Evolutionary conservation across 2,888 invertebrate species (phyloP).

Genomic region (Drosophila setosimentum): DNA sequence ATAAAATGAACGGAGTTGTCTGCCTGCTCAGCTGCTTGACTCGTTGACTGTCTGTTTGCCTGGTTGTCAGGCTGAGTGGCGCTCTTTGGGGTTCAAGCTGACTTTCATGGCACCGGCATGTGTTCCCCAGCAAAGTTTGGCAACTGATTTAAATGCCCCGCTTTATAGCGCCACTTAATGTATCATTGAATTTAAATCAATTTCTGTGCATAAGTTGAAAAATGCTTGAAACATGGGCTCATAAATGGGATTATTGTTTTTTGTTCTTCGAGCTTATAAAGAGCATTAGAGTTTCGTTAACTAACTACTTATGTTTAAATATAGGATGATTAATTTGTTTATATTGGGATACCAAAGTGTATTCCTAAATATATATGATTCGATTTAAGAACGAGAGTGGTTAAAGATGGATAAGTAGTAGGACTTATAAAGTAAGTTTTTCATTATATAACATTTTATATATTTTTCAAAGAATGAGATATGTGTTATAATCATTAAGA

Average conservation of each 20-base stretch:
- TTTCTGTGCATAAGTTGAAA: constrained; percentile 23
- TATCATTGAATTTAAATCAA: constrained; percentile 70
- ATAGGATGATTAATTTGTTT: neutral
- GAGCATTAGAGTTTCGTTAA: neutral
- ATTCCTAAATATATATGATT: neutral
- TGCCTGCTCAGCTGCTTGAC: constrained; percentile 24
- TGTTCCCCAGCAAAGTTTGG: constrained; percentile 34
- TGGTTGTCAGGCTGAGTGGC: constrained; percentile 26
- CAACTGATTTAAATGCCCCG: constrained; percentile 74
- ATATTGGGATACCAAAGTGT: neutral
- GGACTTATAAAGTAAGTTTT: neutral
- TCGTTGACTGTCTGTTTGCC: constrained; percentile 22
- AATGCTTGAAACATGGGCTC: neutral
- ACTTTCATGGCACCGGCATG: constrained; percentile 27
- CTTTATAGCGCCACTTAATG: constrained; percentile 76
- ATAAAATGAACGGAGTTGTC: neutral
- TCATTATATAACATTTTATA: neutral
- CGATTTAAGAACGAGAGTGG: neutral
- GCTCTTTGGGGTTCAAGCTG: constrained; percentile 37
- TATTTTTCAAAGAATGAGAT: too few species aligned
- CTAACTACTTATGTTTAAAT: neutral
- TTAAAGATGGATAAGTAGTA: neutral
- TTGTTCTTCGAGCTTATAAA: neutral
- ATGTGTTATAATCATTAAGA: neutral
- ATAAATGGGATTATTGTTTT: constrained; percentile 11